Percentiles rank a stretch among this genome's conserved stretches.
These are phyloP conservation scores for Corythornis vintsioides DNA, from an alignment of 2,113 vertebrate genomes.

Conservation along the genomic window DNA sequence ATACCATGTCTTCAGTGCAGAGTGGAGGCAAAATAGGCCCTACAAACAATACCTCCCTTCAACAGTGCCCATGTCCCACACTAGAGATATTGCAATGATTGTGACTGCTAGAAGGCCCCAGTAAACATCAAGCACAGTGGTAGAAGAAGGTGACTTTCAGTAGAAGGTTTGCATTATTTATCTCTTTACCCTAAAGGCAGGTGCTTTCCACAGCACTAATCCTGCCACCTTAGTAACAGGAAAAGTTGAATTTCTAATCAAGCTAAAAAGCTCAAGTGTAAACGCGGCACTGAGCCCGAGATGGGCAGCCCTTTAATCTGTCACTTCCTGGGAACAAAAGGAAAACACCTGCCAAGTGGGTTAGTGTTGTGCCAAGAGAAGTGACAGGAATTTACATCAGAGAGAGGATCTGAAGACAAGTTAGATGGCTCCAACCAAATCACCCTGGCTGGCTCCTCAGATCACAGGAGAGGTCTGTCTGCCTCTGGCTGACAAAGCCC, in stretches of 20 bases:
- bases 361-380: neutral
- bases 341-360: neutral
- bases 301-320: neutral
- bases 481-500: neutral
- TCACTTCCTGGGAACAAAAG: neutral
- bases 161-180: conserved; percentile 15
- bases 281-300: neutral
- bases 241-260: conserved; percentile 11
- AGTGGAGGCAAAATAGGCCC: neutral
- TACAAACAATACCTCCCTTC: neutral
- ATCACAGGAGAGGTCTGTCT: neutral
- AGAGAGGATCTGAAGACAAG: neutral
- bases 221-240: neutral
- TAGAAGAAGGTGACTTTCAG: neutral
- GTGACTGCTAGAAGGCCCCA: neutral
- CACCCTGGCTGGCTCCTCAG: neutral
- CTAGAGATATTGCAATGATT: neutral
- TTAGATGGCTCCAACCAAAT: neutral
- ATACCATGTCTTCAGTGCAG: neutral
- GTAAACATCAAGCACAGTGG: neutral
- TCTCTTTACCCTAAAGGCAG: neutral
- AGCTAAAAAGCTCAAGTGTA: neutral
- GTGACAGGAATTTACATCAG: neutral
- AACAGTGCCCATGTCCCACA: neutral
- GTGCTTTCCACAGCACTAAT: neutral